Percentiles rank a stretch among this genome's conserved stretches.
These are phyloP conservation scores for Argyresthia goedartella DNA, from an alignment of 2,888 invertebrate genomes.

Conservation along the genomic window DNA sequence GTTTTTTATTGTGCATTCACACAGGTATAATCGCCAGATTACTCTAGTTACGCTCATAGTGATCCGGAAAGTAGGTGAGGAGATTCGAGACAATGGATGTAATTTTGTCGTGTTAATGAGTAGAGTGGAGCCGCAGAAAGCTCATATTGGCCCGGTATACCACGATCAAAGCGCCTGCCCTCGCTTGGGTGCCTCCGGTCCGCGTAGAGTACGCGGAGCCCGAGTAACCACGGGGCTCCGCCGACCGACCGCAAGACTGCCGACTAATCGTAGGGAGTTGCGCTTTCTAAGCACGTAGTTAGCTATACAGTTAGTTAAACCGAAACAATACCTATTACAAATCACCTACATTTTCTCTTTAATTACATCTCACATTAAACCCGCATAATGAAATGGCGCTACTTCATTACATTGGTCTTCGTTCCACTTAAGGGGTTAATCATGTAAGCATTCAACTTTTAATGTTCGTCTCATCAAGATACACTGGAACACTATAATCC, in stretches of 20 bases:
- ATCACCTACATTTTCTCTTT: constrained; percentile 14
- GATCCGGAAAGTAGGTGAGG: background rate
- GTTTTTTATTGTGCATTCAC: constrained; percentile 13
- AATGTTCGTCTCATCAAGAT: no score
- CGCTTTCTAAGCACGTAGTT: constrained; percentile 40
- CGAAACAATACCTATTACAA: constrained; percentile 16
- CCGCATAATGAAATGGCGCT: no score
- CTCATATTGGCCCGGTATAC: constrained; percentile 11
- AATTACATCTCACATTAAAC: background rate
- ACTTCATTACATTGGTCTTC: no score
- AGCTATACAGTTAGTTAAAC: constrained; percentile 18
- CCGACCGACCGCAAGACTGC: background rate
- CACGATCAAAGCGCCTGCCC: constrained; percentile 23
- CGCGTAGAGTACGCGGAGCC: background rate
- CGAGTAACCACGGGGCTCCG: background rate
- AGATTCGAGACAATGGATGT: background rate
- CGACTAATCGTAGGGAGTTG: constrained; percentile 18
- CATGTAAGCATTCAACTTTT: no score
- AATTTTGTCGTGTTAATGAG: constrained; percentile 1
- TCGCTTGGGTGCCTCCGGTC: constrained; percentile 3
- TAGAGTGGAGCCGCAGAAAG: background rate
- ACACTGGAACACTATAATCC: background rate
- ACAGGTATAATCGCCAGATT: background rate
- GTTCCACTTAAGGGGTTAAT: no score
- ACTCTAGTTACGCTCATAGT: background rate